These are phyloP conservation scores for Drymodes brunneopygia DNA, from an alignment of 2,113 vertebrate species.

Conservation along the genomic window DNA sequence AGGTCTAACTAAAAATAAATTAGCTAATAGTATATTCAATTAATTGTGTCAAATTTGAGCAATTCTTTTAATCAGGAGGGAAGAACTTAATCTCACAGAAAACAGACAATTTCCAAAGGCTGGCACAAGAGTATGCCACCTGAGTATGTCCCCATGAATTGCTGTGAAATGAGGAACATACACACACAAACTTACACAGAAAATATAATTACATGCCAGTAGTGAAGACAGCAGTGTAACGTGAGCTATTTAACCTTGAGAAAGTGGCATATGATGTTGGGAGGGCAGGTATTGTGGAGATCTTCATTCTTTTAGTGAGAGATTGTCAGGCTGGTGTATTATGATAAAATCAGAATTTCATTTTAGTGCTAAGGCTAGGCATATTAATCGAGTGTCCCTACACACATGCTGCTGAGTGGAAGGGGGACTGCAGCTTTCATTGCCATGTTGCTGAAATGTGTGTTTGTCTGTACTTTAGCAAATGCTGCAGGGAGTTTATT, in stretches of 20 bases:
- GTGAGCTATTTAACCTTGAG: slow-evolving; percentile 17
- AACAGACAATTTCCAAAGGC: slow-evolving; percentile 45
- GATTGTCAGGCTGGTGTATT: not conserved
- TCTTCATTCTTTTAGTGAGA: not conserved
- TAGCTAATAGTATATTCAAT: slow-evolving; percentile 59
- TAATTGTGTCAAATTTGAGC: slow-evolving; percentile 48
- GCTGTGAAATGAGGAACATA: not conserved
- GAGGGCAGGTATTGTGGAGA: not conserved
- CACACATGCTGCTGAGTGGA: not conserved
- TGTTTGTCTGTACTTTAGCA: not conserved
- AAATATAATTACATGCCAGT: not conserved
- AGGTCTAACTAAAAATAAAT: slow-evolving; percentile 59
- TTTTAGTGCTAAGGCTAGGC: not conserved
- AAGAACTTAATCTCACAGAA: slow-evolving; percentile 51
- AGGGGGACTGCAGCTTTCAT: not conserved
- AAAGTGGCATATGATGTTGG: not conserved
- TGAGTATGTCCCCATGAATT: not conserved
- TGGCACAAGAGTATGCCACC: not conserved
- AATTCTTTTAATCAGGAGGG: slow-evolving; percentile 52
- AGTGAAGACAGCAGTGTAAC: not conserved
- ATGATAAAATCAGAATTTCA: not conserved
- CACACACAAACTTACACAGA: not conserved
- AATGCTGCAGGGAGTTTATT: not conserved
- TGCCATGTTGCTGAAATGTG: not conserved
- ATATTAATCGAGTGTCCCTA: not conserved